These are phyloP conservation scores for Atlantisia rogersi DNA, from an alignment of 2,113 vertebrate species.

Conservation along the genomic window DNA sequence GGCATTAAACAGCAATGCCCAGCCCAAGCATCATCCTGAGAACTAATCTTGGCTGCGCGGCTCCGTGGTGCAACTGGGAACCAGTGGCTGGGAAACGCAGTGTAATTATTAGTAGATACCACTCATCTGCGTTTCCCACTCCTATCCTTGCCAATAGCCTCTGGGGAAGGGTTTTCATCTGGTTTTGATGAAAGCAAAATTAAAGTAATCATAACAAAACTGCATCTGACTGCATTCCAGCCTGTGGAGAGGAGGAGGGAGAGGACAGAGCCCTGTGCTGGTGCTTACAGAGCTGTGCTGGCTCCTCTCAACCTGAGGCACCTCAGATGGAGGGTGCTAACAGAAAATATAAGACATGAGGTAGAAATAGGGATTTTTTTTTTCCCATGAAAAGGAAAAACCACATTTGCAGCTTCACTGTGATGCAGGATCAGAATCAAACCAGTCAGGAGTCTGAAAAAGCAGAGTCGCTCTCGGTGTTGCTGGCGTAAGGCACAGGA, in stretches of 20 bases:
- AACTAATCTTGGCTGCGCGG: fast-evolving
- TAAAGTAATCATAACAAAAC: neutral
- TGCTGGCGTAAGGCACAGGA: neutral
- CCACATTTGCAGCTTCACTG: neutral
- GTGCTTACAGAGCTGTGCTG: neutral
- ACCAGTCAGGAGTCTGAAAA: neutral
- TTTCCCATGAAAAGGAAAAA: neutral
- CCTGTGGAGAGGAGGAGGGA: neutral
- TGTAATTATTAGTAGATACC: neutral
- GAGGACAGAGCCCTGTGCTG: neutral
- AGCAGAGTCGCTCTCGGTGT: neutral
- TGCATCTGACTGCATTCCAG: neutral
- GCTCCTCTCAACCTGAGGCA: neutral
- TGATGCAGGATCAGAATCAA: neutral
- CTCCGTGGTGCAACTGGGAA: neutral
- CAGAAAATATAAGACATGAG: neutral
- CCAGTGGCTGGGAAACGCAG: neutral
- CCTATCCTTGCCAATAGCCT: neutral
- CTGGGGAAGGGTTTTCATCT: neutral
- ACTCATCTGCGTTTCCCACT: neutral
- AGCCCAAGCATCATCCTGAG: neutral
- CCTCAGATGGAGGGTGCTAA: fast-evolving
- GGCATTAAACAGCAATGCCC: neutral
- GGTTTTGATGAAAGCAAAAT: neutral
- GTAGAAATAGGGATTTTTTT: neutral